phyloP scores from a whole-genome alignment of 2,797 vertebrate species.

The Aratinga solstitialis region DNA sequence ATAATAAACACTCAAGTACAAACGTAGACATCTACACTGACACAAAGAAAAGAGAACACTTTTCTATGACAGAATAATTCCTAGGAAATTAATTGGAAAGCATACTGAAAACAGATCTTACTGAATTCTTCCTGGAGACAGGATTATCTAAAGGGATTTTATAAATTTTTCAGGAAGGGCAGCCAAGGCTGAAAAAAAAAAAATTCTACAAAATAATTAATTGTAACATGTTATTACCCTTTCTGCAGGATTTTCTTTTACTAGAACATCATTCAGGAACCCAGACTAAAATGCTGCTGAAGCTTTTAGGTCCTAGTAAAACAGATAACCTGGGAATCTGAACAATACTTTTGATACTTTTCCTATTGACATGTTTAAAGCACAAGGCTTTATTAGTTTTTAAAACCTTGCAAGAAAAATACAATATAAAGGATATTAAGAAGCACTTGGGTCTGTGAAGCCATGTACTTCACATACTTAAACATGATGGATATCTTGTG shows the following conservation, averaged over 20 bases:
- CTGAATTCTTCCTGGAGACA: not conserved
- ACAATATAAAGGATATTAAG: not conserved
- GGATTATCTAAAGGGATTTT: not conserved
- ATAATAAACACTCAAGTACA: not conserved
- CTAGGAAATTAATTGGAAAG: not conserved
- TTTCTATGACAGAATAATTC: not conserved
- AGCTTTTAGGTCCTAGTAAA: not conserved
- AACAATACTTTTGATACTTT: not conserved
- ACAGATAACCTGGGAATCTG: not conserved
- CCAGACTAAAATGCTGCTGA: not conserved
- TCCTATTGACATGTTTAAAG: not conserved
- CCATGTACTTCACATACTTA: not conserved
- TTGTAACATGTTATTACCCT: not conserved
- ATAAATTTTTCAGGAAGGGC: not conserved
- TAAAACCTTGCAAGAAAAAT: slow-evolving; percentile 35
- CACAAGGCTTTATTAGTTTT: not conserved
- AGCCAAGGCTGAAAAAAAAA: not conserved
- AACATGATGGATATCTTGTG: not conserved
- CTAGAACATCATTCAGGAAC: not conserved
- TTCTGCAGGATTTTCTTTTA: not conserved
- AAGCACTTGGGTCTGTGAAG: not conserved
- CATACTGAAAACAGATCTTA: not conserved
- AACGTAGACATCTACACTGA: not conserved
- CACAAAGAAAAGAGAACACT: not conserved
- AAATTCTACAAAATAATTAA: not conserved